These are phyloP conservation scores for Sinocyclocheilus anshuiensis DNA, from an alignment of 2,113 vertebrate genomes.

Conservation along the genomic window DNA sequence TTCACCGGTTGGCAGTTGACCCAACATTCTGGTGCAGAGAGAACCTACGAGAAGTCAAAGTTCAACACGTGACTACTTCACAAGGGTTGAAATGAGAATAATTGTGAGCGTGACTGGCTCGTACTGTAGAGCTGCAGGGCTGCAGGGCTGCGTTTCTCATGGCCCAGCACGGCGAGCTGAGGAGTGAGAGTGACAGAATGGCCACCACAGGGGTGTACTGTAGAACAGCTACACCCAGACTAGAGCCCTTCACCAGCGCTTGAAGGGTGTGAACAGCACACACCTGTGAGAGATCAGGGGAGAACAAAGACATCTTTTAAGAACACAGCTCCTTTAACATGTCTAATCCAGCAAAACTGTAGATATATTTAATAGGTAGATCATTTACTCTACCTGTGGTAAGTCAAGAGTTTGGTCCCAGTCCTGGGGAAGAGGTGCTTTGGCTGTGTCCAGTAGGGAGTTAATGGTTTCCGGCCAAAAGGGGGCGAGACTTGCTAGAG, in stretches of 20 bases:
- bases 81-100: neutral
- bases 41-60: constrained; percentile 66
- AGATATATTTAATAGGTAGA: neutral
- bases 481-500: constrained; percentile 63
- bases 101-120: constrained; percentile 15
- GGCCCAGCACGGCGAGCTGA: constrained; percentile 85
- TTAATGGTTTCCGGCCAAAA: constrained; percentile 76
- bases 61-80: neutral
- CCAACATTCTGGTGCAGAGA: constrained; percentile 80
- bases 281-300: constrained; percentile 71
- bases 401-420: constrained; percentile 89
- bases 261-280: constrained; percentile 86
- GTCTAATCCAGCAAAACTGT: neutral
- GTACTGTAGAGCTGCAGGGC: constrained; percentile 90
- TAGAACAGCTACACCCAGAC: constrained; percentile 76
- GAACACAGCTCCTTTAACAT: neutral
- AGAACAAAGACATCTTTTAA: neutral
- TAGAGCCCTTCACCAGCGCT: constrained; percentile 78
- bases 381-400: constrained; percentile 76
- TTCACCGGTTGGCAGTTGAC: constrained; percentile 72
- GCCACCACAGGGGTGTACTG: constrained; percentile 72
- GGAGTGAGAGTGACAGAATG: constrained; percentile 74
- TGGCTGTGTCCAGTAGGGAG: constrained; percentile 74
- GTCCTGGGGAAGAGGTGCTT: constrained; percentile 65
- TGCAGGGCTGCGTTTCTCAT: constrained; percentile 90